Conservation (phyloP, 2,113 vertebrate species). For the Polypterus senegalus region DNA sequence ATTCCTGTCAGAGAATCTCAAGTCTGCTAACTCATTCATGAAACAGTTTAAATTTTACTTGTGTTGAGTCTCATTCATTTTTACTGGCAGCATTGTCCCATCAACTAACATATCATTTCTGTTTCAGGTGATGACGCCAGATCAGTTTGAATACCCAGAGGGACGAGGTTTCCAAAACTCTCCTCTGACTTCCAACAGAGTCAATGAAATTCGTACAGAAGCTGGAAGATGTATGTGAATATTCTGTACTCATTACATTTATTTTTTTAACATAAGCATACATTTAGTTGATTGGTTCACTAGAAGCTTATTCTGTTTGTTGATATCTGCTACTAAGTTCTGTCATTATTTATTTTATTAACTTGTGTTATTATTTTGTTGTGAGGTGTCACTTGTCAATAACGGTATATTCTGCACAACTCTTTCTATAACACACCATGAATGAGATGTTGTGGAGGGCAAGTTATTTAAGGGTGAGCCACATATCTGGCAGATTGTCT, state of each 20-base stretch:
- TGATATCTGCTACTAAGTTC: neutral
- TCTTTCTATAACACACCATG: too few species aligned
- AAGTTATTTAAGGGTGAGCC: too few species aligned
- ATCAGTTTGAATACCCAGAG: constrained; percentile 61
- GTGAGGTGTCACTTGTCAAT: too few species aligned
- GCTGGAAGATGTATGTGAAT: constrained; percentile 29
- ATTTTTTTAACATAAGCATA: neutral
- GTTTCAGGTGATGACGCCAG: constrained; percentile 77
- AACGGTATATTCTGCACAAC: too few species aligned
- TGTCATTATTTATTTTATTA: neutral
- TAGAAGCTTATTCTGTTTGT: neutral
- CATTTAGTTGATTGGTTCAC: neutral
- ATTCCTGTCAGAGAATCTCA: neutral
- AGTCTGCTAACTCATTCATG: neutral
- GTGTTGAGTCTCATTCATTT: neutral
- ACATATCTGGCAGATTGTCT: too few species aligned
- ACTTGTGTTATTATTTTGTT: too few species aligned
- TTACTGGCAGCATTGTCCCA: neutral
- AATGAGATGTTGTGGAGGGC: too few species aligned
- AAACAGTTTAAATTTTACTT: neutral
- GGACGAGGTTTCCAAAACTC: constrained; percentile 31
- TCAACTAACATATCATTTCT: neutral
- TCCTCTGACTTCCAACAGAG: constrained; percentile 41
- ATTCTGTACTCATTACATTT: neutral
- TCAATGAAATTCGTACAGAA: constrained; percentile 53